A percentile compares a stretch with the other conserved stretches of the same genome.
phyloP scores from a whole-genome alignment of 1,140 invertebrate species.

The Phortica variegata region DNA sequence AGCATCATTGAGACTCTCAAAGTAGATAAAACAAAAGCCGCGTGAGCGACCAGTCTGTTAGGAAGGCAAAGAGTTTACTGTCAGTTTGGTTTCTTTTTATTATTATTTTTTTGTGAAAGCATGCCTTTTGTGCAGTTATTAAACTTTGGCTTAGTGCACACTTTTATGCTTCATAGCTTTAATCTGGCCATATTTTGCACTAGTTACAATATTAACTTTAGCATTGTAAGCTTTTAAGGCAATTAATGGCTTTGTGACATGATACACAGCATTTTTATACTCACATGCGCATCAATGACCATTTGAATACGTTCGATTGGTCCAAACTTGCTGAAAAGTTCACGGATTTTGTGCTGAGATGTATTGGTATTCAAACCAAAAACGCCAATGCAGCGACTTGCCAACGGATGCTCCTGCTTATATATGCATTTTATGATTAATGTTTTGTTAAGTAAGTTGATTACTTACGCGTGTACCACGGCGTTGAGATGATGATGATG shows the following conservation, averaged over 20 bases:
- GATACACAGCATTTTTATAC: conserved; percentile 5
- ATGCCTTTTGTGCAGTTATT: conserved; percentile 39
- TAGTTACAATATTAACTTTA: conserved; percentile 4
- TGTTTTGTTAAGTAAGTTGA: no score
- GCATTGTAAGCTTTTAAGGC: background rate
- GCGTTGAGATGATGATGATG: no score
- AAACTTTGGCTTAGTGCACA: conserved; percentile 20
- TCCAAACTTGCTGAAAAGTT: conserved; percentile 92
- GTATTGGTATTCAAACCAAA: conserved; percentile 94
- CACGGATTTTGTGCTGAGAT: conserved; percentile 88
- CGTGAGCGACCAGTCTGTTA: conserved; percentile 83
- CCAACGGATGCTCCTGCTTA: conserved; percentile 76
- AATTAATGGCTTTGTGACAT: background rate
- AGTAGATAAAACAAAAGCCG: conserved; percentile 98
- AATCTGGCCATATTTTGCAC: conserved; percentile 25
- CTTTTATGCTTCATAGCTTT: conserved; percentile 30
- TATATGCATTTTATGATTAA: no score
- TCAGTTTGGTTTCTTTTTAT: conserved; percentile 3
- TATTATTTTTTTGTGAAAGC: conserved; percentile 29
- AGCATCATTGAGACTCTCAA: conserved; percentile 84
- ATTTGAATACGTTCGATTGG: conserved; percentile 91
- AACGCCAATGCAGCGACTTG: conserved; percentile 88
- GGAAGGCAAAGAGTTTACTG: background rate
- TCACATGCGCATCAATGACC: conserved; percentile 93
- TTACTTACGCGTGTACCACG: no score